Conservation (phyloP, 1,140 invertebrate species). For the Nymphalis io region DNA sequence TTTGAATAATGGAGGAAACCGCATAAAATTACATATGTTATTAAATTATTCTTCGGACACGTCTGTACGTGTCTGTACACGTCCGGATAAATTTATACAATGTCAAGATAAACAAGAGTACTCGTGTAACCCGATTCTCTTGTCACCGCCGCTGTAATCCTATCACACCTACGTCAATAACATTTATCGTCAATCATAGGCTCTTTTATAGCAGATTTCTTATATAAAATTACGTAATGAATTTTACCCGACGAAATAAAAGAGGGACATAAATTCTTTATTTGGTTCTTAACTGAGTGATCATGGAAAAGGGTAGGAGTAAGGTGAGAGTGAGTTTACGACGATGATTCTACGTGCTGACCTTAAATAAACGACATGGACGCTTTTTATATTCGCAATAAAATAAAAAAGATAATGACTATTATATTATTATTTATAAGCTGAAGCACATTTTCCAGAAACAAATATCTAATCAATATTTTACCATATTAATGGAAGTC, state of each 20-base stretch:
- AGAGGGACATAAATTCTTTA: slow-evolving; percentile 38
- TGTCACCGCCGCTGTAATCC: not conserved
- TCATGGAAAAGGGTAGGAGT: slow-evolving; percentile 4
- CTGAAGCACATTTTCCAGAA: too few relatives aligned
- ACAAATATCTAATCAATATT: too few relatives aligned
- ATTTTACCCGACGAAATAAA: slow-evolving; percentile 34
- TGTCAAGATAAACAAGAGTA: not conserved
- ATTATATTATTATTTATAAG: too few relatives aligned
- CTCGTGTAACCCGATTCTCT: not conserved
- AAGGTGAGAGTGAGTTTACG: slow-evolving; percentile 3
- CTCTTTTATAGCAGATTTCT: not conserved
- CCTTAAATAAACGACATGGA: not conserved
- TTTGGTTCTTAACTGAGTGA: slow-evolving; percentile 21
- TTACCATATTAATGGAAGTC: too few relatives aligned
- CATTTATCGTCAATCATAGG: slow-evolving; percentile 9
- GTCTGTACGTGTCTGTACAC: too few relatives aligned
- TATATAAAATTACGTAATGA: slow-evolving; percentile 22
- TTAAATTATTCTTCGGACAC: too few relatives aligned
- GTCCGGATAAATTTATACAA: too few relatives aligned
- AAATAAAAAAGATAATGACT: not conserved
- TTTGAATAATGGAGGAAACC: too few relatives aligned
- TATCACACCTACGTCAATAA: slow-evolving; percentile 6
- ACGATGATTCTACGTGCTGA: slow-evolving; percentile 4
- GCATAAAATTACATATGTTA: too few relatives aligned
- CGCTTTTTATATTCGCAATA: not conserved